Percentiles rank a stretch among this genome's conserved stretches.
Evolutionary conservation across 2,888 invertebrate genomes (phyloP).

Genomic region (Zygaena filipendulae): DNA sequence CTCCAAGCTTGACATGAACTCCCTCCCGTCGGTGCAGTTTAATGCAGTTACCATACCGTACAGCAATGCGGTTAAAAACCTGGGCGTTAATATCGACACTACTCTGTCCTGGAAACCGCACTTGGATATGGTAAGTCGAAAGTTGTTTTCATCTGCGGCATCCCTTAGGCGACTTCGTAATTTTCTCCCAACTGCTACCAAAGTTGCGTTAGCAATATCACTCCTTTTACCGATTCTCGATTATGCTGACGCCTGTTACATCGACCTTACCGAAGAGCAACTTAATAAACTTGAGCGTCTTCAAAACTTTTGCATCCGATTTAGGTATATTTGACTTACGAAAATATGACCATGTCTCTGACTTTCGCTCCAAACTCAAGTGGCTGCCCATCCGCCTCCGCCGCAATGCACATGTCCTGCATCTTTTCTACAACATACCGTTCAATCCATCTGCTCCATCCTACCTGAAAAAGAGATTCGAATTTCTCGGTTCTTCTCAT

Average conservation of each 20-base stretch:
- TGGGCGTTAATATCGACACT: no score
- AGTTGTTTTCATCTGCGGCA: no score
- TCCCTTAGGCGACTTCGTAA: no score
- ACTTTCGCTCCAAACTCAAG: neutral
- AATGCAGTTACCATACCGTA: no score
- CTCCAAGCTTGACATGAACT: no score
- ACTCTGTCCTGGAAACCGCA: no score
- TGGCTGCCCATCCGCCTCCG: neutral
- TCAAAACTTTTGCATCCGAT: slow-evolving; percentile 1
- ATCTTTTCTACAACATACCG: neutral
- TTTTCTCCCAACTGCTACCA: no score
- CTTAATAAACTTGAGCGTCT: slow-evolving; percentile 1
- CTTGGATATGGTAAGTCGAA: no score
- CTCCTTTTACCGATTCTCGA: slow-evolving; percentile 2
- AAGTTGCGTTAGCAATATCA: no score
- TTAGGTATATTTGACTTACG: neutral
- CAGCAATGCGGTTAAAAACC: no score
- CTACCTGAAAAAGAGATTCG: neutral
- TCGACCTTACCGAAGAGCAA: slow-evolving; percentile 1
- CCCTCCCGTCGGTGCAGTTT: no score
- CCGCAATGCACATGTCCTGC: neutral
- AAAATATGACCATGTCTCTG: neutral
- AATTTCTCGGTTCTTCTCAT: neutral
- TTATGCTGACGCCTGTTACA: slow-evolving; percentile 2
- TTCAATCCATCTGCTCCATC: neutral